Evolutionary conservation across 2,888 invertebrate genomes (phyloP), one percentile per base, ranked within the genome.

Genomic region (Petrolisthes manimaculis): DNA sequence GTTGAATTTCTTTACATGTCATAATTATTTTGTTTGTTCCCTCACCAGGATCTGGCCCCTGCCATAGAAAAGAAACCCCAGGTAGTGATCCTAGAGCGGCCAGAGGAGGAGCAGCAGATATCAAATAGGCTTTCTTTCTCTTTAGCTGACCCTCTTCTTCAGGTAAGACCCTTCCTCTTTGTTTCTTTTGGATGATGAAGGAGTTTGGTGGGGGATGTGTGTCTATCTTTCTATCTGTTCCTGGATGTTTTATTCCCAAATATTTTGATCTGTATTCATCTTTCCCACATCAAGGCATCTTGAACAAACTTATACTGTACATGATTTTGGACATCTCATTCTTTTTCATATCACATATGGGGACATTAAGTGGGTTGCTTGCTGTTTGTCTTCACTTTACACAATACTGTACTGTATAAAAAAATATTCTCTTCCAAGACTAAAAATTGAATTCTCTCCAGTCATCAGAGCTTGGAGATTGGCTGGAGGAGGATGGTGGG

Each of bases 61-160:
- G 89, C 80, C 67, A 91, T 91, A 78, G 84, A 84, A 53, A 86
- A 83, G 55, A 91, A 91, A 56, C 89, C 89, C 4, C 89, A 91
- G 54, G 89, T 91, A n/a, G 88, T 91, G 55, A 91, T 91, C 67
- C 80, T 88, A 55, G 88, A 89, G 37, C 86, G 91, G 0, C 89
- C 89, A 21, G 91, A 91, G 74, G 91, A 91, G 24, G 91, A 91
- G 24, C 88, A 89, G 67, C 84, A 84, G 53, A 77, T 81, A 53
- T 89, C 89, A 37, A 89, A 89, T 51, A 83, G 89, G 74, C 53
- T 86, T 12, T 86, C 89, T 37, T 84, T 91, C 56, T 89, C 91
- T n/a, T 78, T 89, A 9, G 54, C 89, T 56, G 91, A 91, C 21
- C 86, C 91, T 37, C 81, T 88, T 56, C 74, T 89, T 77, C 89